phyloP scores from a whole-genome alignment of 2,888 invertebrate genomes.

The Eilema depressum region DNA sequence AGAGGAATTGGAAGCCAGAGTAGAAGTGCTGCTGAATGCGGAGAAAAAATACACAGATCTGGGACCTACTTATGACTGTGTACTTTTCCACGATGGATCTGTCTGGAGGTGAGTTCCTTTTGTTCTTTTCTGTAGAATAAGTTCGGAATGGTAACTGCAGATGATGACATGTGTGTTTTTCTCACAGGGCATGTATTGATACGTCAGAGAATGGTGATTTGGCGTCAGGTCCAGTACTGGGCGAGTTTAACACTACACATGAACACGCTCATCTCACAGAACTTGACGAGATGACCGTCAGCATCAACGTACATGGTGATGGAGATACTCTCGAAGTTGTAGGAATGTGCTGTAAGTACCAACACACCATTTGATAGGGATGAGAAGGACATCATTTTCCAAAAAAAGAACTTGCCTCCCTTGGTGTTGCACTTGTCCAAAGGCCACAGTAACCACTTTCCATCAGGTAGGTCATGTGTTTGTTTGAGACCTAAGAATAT shows the following conservation, averaged over 20 bases:
- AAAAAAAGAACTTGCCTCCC: too few relatives aligned
- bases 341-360: conserved; percentile 95
- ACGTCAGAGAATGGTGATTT: conserved; percentile 94
- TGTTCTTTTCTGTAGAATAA: too few relatives aligned
- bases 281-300: conserved; percentile 94
- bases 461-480: too few relatives aligned
- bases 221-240: conserved; percentile 91
- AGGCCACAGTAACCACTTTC: too few relatives aligned
- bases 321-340: conserved; percentile 97
- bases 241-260: conserved; percentile 93
- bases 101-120: conserved; percentile 91
- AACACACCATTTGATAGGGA: background rate
- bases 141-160: background rate
- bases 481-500: too few relatives aligned
- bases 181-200: conserved; percentile 92
- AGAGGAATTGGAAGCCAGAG: conserved; percentile 95
- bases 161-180: background rate
- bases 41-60: conserved; percentile 96
- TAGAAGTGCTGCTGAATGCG: conserved; percentile 92
- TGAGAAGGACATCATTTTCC: background rate
- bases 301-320: conserved; percentile 96
- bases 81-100: conserved; percentile 96
- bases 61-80: conserved; percentile 97
- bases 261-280: conserved; percentile 92
- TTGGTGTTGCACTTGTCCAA: too few relatives aligned